Evolutionary conservation across 2,888 invertebrate genomes (phyloP), one percentile per base, ranked within the genome.

Genomic region (Leptodirus hochenwartii): DNA sequence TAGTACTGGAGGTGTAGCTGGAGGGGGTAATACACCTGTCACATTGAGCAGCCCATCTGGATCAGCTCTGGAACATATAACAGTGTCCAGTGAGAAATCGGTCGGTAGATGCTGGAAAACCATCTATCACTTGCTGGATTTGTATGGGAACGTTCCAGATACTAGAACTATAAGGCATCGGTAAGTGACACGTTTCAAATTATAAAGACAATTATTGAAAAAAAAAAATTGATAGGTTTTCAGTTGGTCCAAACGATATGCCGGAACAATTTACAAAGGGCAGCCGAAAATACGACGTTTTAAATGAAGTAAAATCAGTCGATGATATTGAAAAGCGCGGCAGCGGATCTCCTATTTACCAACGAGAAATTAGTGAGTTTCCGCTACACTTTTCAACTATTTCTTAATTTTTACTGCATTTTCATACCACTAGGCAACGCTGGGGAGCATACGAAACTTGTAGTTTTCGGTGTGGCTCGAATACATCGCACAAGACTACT

Each of bases 71-170:
- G 62, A 64, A 31, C 59, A 60, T 36, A 57, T 59, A 20, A 40
- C 42, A 1, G 51, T 61, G 1, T 47, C 59, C 2, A 56, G 62
- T 0, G 65, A 65, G 33, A 63, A 62, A 38, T 57, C 58, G 36
- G 46, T 49, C 2, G 55, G 55, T 8, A 71, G 80, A 42, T 93
- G 93, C 49, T 95, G 93, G 93, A 78, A 84, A 48, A 93, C 88
- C 0, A 77, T 95, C 40, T 90, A 88, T 52, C 78, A 87, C 51
- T 64, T 95, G 36, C 59, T 95, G 31, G 88, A 93, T 47, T 56
- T 93, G 29, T 95, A 95, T 50, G 88, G 90, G 4, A 85, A 82
- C 27, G 82, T 87, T 72, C 90, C 93, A 0, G 91, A 91, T 49
- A 84, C 88, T 0, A 91, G 91, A 56, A 91, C 88, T 1, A 79